These are phyloP conservation scores for Pomatostomus ruficeps DNA, from an alignment of 2,113 vertebrate species.

Conservation along the genomic window DNA sequence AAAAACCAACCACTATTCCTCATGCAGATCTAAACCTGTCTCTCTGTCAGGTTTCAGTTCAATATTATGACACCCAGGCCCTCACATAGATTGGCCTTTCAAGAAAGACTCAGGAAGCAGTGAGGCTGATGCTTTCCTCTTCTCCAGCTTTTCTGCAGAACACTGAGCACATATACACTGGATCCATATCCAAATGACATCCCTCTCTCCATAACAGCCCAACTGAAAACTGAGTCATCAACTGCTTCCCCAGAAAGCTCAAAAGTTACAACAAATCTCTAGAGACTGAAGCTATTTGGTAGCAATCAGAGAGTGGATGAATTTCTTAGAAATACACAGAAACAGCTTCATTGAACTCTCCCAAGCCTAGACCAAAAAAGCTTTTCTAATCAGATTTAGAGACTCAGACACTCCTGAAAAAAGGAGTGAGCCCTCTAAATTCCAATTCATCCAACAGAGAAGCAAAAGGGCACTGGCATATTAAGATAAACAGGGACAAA, in stretches of 20 bases:
- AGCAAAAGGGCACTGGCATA: not conserved
- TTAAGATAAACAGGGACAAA: not conserved
- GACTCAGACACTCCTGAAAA: not conserved
- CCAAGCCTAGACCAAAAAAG: not conserved
- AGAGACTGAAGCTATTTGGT: not conserved
- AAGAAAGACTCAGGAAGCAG: not conserved
- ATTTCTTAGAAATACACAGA: not conserved
- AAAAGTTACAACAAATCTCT: not conserved
- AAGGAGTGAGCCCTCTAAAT: not conserved
- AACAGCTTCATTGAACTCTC: not conserved
- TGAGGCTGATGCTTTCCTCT: not conserved
- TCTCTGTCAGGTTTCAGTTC: not conserved
- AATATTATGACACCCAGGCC: not conserved
- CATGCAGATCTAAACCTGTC: not conserved
- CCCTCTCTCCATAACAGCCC: not conserved
- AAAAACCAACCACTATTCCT: not conserved
- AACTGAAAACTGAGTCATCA: not conserved
- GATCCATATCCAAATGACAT: not conserved
- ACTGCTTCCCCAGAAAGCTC: not conserved
- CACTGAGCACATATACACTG: not conserved
- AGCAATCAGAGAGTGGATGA: not conserved
- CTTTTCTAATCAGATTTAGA: not conserved
- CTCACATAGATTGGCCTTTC: not conserved
- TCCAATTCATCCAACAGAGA: not conserved
- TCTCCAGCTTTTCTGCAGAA: not conserved